Conservation (phyloP, 2,113 vertebrate species). For the Phoenicopterus ruber region DNA sequence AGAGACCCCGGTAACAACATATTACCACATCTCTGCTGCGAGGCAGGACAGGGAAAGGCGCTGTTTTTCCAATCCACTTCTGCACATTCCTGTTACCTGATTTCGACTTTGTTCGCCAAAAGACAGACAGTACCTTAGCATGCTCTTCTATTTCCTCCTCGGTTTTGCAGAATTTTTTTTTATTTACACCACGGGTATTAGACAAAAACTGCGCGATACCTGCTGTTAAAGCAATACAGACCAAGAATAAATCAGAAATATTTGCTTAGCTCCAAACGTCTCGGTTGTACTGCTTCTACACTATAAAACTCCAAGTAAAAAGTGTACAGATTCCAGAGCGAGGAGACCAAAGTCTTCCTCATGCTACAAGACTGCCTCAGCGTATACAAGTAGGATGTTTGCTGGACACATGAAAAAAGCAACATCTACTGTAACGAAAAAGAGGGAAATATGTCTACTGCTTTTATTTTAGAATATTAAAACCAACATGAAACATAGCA, state of each 20-base stretch:
- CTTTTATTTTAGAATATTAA: background rate
- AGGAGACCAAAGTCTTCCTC: background rate
- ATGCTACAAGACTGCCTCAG: background rate
- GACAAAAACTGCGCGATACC: background rate
- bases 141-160: background rate
- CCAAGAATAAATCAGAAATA: background rate
- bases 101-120: background rate
- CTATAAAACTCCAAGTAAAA: background rate
- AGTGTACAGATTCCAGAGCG: background rate
- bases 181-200: background rate
- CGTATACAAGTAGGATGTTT: background rate
- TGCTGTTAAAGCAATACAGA: background rate
- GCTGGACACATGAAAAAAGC: background rate
- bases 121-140: background rate
- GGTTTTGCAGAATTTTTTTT: background rate
- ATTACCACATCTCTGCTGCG: fast-evolving
- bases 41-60: background rate
- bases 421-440: background rate
- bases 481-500: background rate
- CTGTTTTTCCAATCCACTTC: background rate
- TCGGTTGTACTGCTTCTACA: background rate
- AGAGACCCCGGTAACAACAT: background rate
- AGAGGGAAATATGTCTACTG: fast-evolving
- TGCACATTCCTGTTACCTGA: background rate
- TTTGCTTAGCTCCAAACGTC: background rate